Evolutionary conservation across 1,140 invertebrate genomes (phyloP), one percentile per base, ranked within the genome.

Genomic region (Melipona quadrifasciata): DNA sequence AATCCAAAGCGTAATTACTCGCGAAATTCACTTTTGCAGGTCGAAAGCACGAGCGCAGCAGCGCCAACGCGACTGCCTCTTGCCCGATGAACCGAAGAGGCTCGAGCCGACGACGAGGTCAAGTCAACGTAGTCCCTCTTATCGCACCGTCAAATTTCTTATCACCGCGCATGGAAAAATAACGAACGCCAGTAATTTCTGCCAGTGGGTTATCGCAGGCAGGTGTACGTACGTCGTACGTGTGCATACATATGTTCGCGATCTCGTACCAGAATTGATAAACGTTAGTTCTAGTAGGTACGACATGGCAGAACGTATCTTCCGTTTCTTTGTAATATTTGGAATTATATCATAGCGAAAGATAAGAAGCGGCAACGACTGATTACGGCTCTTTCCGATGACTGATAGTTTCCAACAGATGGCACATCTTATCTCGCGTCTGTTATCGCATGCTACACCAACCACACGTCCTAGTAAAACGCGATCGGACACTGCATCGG

Each of bases 21-120:
- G 79, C 17, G 73, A 91, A 87, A 91, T 88, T 91, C 90, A 91
- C 89, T 91, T 91, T 89, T 92, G 80, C 84, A 39, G 82, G 85
- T 77, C 64, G 17, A 21, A 24, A 75, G 47, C 53, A n/a, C 34
- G 24, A 5, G 14, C 34, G 39, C 68, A 34, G 21, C 31, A 24
- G 73, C 61, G 64, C 6, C 53, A 65, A 21, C 68, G 68, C 80
- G 82, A 84, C 82, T 84, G 68, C 21, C 76, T 65, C 55, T 78
- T 47, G 21, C 14, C 27, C 0, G 57, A 55, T 31, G n/a, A 31
- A n/a, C n/a, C 53, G 61, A 71, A 77, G 70, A 85, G 65, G 73
- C 79, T 84, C 71, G 27, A 12, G 74, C 68, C 65, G 76, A 68
- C 80, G 82, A 84, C 85, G 76, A 65, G 71, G 78, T 81, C 81